Conservation (phyloP, 2,888 invertebrate species). For the Laothoe populi region DNA sequence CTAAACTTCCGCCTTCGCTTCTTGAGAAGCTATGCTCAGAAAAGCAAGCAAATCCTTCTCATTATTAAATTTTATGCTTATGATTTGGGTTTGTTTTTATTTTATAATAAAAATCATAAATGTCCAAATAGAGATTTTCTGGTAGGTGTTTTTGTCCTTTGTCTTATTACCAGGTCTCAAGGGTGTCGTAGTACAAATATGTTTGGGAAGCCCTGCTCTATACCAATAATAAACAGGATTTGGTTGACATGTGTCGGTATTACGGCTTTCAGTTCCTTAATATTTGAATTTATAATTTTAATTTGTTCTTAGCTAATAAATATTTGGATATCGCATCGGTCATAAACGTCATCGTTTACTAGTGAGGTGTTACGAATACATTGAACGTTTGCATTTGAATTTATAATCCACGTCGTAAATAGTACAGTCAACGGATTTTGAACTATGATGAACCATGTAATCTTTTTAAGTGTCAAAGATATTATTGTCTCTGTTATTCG, state of each 20-base stretch:
- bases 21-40: too few relatives aligned
- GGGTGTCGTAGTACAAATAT: too few relatives aligned
- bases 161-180: too few relatives aligned
- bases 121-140: too few relatives aligned
- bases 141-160: too few relatives aligned
- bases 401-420: conserved; percentile 54
- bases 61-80: too few relatives aligned
- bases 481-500: neutral
- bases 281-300: conserved; percentile 72
- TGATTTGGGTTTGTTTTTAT: too few relatives aligned
- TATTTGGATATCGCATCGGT: conserved; percentile 63
- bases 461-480: neutral
- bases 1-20: too few relatives aligned
- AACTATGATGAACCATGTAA: neutral
- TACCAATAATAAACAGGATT: conserved; percentile 68
- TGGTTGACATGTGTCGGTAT: conserved; percentile 61
- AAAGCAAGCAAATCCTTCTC: too few relatives aligned
- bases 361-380: conserved; percentile 59
- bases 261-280: conserved; percentile 54
- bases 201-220: too few relatives aligned
- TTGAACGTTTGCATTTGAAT: conserved; percentile 55
- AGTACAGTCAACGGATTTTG: conserved; percentile 46
- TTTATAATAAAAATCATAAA: too few relatives aligned
- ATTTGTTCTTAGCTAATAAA: conserved; percentile 73
- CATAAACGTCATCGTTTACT: conserved; percentile 64